Conservation (phyloP, 2,888 invertebrate species). For the Drosophila paucipuncta region DNA sequence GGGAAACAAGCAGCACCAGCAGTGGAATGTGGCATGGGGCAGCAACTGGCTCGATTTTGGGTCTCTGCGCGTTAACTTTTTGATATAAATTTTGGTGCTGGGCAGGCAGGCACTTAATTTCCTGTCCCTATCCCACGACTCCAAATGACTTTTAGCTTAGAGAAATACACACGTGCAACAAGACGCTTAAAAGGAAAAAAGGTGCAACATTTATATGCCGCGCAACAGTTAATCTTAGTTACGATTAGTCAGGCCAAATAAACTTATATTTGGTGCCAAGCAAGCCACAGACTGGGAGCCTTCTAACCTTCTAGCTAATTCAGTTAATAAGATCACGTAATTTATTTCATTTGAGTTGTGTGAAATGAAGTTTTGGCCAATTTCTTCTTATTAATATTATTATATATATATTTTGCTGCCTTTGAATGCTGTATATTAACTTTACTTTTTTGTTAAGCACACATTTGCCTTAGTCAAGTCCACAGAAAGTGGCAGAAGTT, state of each 20-base stretch:
- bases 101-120: slow-evolving; percentile 67
- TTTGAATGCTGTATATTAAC: slow-evolving; percentile 25
- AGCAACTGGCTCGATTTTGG: slow-evolving; percentile 43
- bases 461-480: slow-evolving; percentile 62
- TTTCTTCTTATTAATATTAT: slow-evolving; percentile 30
- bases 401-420: slow-evolving; percentile 18
- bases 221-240: slow-evolving; percentile 80
- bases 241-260: slow-evolving; percentile 73
- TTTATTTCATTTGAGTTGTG: slow-evolving; percentile 68
- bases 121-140: slow-evolving; percentile 5
- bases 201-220: slow-evolving; percentile 59
- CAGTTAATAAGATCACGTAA: slow-evolving; percentile 78
- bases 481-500: slow-evolving; percentile 69
- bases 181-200: slow-evolving; percentile 17
- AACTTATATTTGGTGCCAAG: slow-evolving; percentile 63
- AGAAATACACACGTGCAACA: slow-evolving; percentile 55
- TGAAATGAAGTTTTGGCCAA: slow-evolving; percentile 2
- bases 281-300: not conserved
- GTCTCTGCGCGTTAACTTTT: slow-evolving; percentile 62
- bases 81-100: slow-evolving; percentile 70
- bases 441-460: slow-evolving; percentile 48
- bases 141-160: slow-evolving; percentile 30
- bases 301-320: not conserved
- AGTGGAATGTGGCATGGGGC: not conserved
- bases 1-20: not conserved